Evolutionary conservation across 2,797 vertebrate genomes (phyloP), one percentile per base, ranked within the genome.

Genomic region (Artibeus jamaicensis): DNA sequence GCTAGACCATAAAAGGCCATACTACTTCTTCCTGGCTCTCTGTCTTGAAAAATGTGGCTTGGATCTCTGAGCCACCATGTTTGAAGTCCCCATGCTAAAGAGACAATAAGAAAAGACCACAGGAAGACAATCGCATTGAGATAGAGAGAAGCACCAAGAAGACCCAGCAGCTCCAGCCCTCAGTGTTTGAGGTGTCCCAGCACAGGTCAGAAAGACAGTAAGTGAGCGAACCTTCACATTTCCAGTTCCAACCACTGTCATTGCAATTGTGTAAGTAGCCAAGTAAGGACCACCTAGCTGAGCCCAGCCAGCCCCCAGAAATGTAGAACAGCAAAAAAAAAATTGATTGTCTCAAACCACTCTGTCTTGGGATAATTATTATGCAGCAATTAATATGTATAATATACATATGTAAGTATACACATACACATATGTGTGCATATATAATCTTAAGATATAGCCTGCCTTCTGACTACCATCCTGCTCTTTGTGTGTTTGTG

Each of bases 201-300:
- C 7, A 37, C 50, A n/a, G n/a, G 42, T 46, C 57, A 68, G 55
- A 42, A 59, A 55, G 53, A 2, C n/a, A 50, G 15, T 81, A 46
- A 34, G 16, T 48, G n/a, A 26, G 18, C 8, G 9, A 81, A 7
- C 34, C 50, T 50, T 93, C 22, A 3, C 0, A 5, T 62, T 68
- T 42, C 48, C 37, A 86, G 32, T 53, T 53, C 19, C 22, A 59
- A 42, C 37, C 8, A 3, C 16, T 39, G 26, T 39, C 46, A n/a
- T 4, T 78, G n/a, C 24, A 14, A 1, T 39, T 29, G 0, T 0
- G 0, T 48, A 46, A 79, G 34, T 0, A 0, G 10, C 39, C 0
- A 0, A 65, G 10, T 11, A 21, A 88, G 21, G 86, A 65, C 32
- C 65, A 86, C 39, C 46, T 15, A 1, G 10, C 57, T 62, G 70